A percentile compares a stretch with the other conserved stretches of the same genome.
Conservation (phyloP, 2,113 vertebrate species). For the Caranx melampygus region DNA sequence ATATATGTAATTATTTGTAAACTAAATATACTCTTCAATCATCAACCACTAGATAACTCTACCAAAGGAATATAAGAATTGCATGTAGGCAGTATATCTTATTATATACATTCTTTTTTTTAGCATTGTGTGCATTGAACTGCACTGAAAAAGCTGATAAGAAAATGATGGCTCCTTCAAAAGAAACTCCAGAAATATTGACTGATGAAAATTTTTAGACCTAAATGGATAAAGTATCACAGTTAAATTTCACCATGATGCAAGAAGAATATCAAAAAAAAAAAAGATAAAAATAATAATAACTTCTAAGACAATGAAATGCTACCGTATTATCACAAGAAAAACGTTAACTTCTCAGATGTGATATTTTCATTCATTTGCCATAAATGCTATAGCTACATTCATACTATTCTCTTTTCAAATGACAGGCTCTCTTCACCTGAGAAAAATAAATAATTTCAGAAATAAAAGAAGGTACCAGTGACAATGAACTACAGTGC, state of each 20-base stretch:
- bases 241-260: too few relatives aligned
- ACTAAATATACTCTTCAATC: constrained; percentile 13
- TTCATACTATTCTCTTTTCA: constrained; percentile 24
- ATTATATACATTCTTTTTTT: not conserved
- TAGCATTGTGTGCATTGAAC: not conserved
- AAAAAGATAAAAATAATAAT: too few relatives aligned
- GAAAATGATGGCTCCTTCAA: too few relatives aligned
- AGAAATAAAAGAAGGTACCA: not conserved
- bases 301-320: not conserved
- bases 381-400: not conserved
- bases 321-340: not conserved
- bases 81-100: not conserved
- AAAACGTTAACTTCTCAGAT: not conserved
- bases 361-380: not conserved
- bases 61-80: not conserved
- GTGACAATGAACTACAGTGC: constrained; percentile 46
- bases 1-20: constrained; percentile 35
- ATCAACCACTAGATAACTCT: not conserved
- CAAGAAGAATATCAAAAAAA: too few relatives aligned
- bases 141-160: not conserved
- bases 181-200: too few relatives aligned
- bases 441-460: constrained; percentile 40
- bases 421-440: constrained; percentile 2
- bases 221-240: too few relatives aligned
- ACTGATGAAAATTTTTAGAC: too few relatives aligned